Evolutionary conservation across 1,140 invertebrate genomes (phyloP).

Genomic region (Paraescarpia echinospica): DNA sequence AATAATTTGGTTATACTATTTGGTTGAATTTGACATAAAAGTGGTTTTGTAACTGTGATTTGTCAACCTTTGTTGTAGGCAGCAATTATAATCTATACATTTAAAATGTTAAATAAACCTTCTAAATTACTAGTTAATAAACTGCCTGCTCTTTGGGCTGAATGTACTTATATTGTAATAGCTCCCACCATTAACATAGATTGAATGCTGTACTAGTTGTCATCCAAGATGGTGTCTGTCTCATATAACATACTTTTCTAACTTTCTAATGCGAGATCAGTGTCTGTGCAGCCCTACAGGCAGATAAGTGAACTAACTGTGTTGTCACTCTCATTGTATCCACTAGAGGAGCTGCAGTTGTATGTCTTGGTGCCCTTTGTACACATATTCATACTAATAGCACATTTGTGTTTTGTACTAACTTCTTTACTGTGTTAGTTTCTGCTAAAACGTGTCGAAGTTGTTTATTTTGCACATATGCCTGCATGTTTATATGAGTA

Average conservation of each 20-base stretch:
- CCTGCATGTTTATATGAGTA: background rate
- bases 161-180: background rate
- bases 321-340: background rate
- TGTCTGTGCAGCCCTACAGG: background rate
- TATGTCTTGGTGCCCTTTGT: background rate
- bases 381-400: background rate
- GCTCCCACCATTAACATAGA: background rate
- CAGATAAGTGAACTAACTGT: background rate
- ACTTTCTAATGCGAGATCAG: background rate
- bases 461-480: background rate
- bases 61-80: background rate
- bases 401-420: background rate
- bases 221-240: background rate
- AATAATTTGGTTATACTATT: background rate
- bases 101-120: background rate
- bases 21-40: background rate
- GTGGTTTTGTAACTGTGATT: background rate
- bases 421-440: background rate
- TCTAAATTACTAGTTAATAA: background rate
- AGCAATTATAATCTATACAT: background rate
- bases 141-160: background rate
- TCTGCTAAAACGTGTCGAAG: background rate
- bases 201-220: background rate
- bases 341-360: background rate
- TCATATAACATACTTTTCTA: background rate